Evolutionary conservation across 2,113 vertebrate genomes (phyloP), one percentile per base, ranked within the genome.

Genomic region (Ptilonorhynchus violaceus): DNA sequence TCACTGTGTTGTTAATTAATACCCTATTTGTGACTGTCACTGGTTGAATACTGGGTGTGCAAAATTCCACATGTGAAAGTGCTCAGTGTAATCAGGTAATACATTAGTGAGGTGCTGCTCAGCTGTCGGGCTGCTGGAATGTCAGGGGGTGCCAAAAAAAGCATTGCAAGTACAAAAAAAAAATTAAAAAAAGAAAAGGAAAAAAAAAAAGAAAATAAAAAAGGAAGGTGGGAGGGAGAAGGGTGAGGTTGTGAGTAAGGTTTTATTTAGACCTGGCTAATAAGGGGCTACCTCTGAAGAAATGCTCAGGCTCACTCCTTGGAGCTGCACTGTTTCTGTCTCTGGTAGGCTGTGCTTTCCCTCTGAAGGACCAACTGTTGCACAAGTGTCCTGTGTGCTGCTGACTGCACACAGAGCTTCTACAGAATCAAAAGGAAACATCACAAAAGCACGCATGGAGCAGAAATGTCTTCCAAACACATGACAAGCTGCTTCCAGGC

Each of bases 81-180:
- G 80, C 52, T 97, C 92, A 72, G 89, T 46, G 35, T 86, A 86
- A 94, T 96, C 95, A 96, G 90, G 88, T 97, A 95, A 86, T 85
- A 60, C 60, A 74, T 95, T 87, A 89, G 90, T 20, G 89, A 97
- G 94, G 88, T 95, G 91, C 89, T 92, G 91, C 58, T 89, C 69
- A 35, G 72, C 78, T 96, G 52, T 85, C 68, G 58, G 77, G 67
- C 78, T 83, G 67, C 33, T 70, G 89, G 85, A 88, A 96, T 91
- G 76, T 79, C 56, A 46, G 23, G 13, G 19, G 30, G 14, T 91
- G 81, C 85, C 94, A 95, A 95, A 62, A 80, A 92, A 93, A 96
- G 19, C 79, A 84, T 6, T 84, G 46, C 13, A 80, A 94, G 21
- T 4, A 22, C 16, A 37, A 22, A 59, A 41, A 66, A 5, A 8